Base-by-base conservation (phyloP, 2,888 invertebrate genomes). In the Zaprionus obscuricornis region DNA sequence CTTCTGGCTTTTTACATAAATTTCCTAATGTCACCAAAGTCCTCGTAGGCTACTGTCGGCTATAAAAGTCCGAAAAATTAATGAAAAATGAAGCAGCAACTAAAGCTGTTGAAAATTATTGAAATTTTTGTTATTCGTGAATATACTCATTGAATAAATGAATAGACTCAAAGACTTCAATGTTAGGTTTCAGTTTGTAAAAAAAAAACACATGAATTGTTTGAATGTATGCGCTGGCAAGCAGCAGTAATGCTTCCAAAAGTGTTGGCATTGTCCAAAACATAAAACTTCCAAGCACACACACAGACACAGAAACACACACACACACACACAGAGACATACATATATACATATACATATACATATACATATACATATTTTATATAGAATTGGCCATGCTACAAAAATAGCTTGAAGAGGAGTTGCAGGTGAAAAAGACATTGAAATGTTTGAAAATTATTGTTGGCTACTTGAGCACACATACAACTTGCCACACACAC, bases 401-500 rank as follows among this genome's bases (percentile, higher is more conserved):
- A 64, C 70, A 72, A 26, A 37, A 39, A 1, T 11, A 16, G 27
- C 27, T 57, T 27, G 39, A 60, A 51, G 52, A 59, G 47, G 20
- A 56, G 13, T 42, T 46, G 8, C 42, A 58, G 71, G 72, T 66
- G 75, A 72, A 72, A 72, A n/a, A 72, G 72, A 62, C 72, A 72
- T 71, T 39, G 31, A 24, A 51, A 55, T 60, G 54, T 43, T 43
- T 27, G 36, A 50, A 57, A 72, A 72, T 72, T 62, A 67, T 47
- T 52, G 58, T 59, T 73, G 70, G 74, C 74, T 64, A 71, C 74
- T 71, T 64, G 64, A 55, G 69, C 52, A 69, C 59, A 74, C 68
- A 10, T n/a, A n/a, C n/a, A 13, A n/a, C 64, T 59, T 46, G 45
- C 40, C 60, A 26, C 49, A 13, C 1, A 22, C 24, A 4, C 13